These are phyloP conservation scores for Nomada ferruginata DNA, from an alignment of 2,888 invertebrate genomes.

Conservation along the genomic window DNA sequence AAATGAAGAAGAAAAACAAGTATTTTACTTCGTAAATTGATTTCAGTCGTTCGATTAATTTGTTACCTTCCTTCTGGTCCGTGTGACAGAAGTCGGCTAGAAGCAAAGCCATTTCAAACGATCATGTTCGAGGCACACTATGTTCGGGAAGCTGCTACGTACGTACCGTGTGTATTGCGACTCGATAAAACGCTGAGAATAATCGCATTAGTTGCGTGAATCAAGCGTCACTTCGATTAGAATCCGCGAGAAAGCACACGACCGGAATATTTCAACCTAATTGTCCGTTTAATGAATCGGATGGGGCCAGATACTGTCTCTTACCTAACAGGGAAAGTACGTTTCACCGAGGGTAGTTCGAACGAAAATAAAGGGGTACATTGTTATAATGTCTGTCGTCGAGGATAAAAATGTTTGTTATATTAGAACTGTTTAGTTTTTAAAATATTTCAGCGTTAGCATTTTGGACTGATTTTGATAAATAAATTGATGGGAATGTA, in stretches of 20 bases:
- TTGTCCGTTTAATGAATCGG: background rate
- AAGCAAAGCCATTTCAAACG: slow-evolving; percentile 82
- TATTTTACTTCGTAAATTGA: slow-evolving; percentile 53
- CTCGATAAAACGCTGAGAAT: slow-evolving; percentile 22
- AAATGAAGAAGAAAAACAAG: slow-evolving; percentile 54
- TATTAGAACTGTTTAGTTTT: too few relatives aligned
- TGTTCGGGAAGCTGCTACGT: slow-evolving; percentile 49
- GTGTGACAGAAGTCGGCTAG: slow-evolving; percentile 82
- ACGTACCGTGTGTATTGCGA: slow-evolving; percentile 54
- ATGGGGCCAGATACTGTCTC: background rate
- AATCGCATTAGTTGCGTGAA: slow-evolving; percentile 16
- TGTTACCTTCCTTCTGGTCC: slow-evolving; percentile 83
- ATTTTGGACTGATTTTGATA: too few relatives aligned
- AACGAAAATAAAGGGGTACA: too few relatives aligned
- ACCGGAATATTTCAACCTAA: background rate
- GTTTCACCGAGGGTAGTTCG: too few relatives aligned
- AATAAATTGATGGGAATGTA: too few relatives aligned
- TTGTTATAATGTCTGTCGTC: too few relatives aligned
- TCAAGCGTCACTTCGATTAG: slow-evolving; percentile 17
- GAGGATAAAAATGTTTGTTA: too few relatives aligned
- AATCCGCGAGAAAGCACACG: slow-evolving; percentile 1
- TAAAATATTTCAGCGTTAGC: too few relatives aligned
- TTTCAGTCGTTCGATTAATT: slow-evolving; percentile 65
- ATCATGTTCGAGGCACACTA: slow-evolving; percentile 75
- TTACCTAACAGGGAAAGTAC: slow-evolving; percentile 1